These are phyloP conservation scores for Danio kyathit DNA, from an alignment of 2,797 vertebrate genomes.

Conservation along the genomic window DNA sequence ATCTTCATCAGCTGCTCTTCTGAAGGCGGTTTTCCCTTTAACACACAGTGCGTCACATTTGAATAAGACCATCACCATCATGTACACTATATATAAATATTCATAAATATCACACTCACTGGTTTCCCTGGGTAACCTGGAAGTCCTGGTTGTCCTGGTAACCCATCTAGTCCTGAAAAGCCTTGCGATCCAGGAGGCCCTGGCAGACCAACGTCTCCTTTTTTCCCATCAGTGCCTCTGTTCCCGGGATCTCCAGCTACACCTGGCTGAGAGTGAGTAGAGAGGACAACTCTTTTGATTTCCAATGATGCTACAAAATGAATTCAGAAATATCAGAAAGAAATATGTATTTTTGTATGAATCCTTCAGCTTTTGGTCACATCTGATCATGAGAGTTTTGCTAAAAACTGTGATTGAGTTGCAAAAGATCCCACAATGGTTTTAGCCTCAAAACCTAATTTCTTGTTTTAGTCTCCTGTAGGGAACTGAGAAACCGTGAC, in stretches of 20 bases:
- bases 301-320: background rate
- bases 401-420: background rate
- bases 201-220: constrained; percentile 65
- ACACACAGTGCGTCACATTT: constrained; percentile 25
- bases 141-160: constrained; percentile 69
- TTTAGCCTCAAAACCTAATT: background rate
- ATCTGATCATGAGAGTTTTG: background rate
- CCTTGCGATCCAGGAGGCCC: constrained; percentile 68
- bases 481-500: constrained; percentile 32
- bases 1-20: constrained; percentile 73
- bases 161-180: constrained; percentile 66
- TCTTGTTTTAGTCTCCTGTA: background rate
- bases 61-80: background rate
- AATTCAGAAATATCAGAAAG: background rate
- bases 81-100: background rate
- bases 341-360: too few relatives aligned
- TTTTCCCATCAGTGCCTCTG: constrained; percentile 70
- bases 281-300: background rate
- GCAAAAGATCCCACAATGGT: background rate
- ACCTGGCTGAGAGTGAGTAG: constrained; percentile 62
- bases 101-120: constrained; percentile 59
- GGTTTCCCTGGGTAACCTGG: constrained; percentile 75
- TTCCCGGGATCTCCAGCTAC: constrained; percentile 64
- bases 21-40: constrained; percentile 69
- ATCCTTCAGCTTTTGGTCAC: background rate